Evolutionary conservation across 2,888 invertebrate genomes (phyloP), one percentile per base, ranked within the genome.

Genomic region (Odontothrips loti): DNA sequence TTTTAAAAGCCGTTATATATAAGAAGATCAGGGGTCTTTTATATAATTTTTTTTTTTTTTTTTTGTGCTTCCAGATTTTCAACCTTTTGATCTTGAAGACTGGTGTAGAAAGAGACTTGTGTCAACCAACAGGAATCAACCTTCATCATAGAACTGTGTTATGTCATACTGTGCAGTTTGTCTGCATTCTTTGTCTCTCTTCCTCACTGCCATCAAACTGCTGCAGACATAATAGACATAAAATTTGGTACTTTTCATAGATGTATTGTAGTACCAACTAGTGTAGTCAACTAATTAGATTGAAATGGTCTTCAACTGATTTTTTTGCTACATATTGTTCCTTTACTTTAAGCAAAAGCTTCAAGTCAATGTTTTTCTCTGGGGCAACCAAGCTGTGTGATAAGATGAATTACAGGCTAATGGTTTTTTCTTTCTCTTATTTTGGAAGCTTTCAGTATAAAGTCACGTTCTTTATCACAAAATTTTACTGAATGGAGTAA

Each of bases 11-110:
- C 6, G 15, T 3, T 6, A 51, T 51, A 15, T 51, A 17, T 51
- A 1, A 51, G 51, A n/a, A n/a, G n/a, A n/a, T n/a, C n/a, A n/a
- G n/a, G n/a, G n/a, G n/a, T n/a, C n/a, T 17, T 10, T 79, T 79
- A 20, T 79, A 9, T 23, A n/a, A 9, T 47, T 47, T 15, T 23
- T 47, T 29, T 20, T 0, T 58, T n/a, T 17, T 82, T 51, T 75
- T 10, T 80, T 47, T 51, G 63, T 8, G 34, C 9, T 80, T 81
- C 15, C 83, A 83, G 83, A 83, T 83, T 83, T 83, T 82, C 82
- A 83, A 78, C 83, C 83, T 51, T 83, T 83, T 82, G 83, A 83
- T 47, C 80, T 83, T 20, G 83, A 83, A 81, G 83, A 81, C 34
- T 83, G 83, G 83, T 83, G 83, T 83, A 83, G 83, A 47, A 82